Percentiles rank a stretch among this genome's conserved stretches.
phyloP scores from a whole-genome alignment of 1,140 invertebrate genomes.

The Aphis gossypii region DNA sequence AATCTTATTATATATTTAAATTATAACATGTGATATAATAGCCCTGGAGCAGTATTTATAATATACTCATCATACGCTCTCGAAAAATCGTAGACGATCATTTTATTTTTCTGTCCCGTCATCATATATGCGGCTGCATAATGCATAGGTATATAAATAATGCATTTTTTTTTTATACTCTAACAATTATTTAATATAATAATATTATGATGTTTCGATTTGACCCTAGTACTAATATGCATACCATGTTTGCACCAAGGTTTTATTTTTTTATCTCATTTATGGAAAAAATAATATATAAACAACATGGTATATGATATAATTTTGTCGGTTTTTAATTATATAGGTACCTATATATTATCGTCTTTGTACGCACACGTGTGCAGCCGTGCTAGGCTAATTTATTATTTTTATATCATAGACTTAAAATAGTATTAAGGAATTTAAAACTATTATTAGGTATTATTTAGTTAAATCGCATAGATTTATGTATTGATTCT shows the following conservation, averaged over 20 bases:
- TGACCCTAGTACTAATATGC: background rate
- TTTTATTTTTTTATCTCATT: background rate
- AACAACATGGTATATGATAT: background rate
- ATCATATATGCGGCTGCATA: background rate
- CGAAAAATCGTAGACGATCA: background rate
- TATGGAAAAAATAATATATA: background rate
- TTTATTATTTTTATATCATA: background rate
- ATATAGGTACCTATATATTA: background rate
- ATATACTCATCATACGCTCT: background rate
- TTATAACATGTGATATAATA: background rate
- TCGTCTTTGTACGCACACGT: background rate
- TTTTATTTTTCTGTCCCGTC: background rate
- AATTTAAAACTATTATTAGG: too few relatives aligned
- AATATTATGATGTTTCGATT: background rate
- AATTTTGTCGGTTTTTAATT: background rate
- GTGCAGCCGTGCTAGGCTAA: accelerated
- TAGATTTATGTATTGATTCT: too few relatives aligned
- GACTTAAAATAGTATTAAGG: too few relatives aligned
- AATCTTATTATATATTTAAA: too few relatives aligned
- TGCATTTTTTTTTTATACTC: background rate
- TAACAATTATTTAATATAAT: background rate
- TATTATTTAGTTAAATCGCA: too few relatives aligned
- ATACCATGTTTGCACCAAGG: background rate
- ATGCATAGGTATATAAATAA: background rate
- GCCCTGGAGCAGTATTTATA: background rate